These are phyloP conservation scores for Hirtodrosophila trivittata DNA, from an alignment of 2,888 invertebrate species.

Conservation along the genomic window DNA sequence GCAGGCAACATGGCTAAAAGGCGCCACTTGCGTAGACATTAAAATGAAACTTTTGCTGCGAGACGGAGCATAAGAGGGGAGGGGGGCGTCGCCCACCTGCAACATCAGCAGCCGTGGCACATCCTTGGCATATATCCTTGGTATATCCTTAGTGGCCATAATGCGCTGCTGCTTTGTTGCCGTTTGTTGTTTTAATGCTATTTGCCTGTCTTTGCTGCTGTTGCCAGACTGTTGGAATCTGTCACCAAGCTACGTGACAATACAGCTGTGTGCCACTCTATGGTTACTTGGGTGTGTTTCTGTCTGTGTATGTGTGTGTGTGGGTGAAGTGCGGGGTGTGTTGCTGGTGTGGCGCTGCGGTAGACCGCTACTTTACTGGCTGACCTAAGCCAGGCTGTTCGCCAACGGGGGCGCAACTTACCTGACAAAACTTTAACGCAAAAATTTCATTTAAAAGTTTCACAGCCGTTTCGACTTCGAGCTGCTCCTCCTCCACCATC, in stretches of 20 bases:
- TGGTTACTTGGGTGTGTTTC: conserved; percentile 4
- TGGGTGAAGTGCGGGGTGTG: not conserved
- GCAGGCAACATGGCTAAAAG: conserved; percentile 21
- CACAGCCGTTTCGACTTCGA: conserved; percentile 36
- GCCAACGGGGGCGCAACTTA: conserved; percentile 46
- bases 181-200: conserved; percentile 65
- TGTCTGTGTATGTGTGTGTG: conserved; percentile 14
- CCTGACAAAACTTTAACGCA: conserved; percentile 77
- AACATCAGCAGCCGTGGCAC: conserved; percentile 8
- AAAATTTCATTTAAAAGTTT: conserved; percentile 79
- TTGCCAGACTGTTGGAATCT: conserved; percentile 63
- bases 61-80: not conserved
- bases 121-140: conserved; percentile 13
- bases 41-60: conserved; percentile 66
- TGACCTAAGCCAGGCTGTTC: conserved; percentile 69
- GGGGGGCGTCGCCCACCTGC: conserved; percentile 19
- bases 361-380: conserved; percentile 59
- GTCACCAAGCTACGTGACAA: conserved; percentile 80
- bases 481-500: too few species aligned
- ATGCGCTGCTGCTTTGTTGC: conserved; percentile 35
- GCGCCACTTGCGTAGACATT: conserved; percentile 60
- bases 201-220: conserved; percentile 53
- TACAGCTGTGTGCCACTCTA: conserved; percentile 49
- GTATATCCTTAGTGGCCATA: conserved; percentile 41
- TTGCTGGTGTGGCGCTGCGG: conserved; percentile 57